Evolutionary conservation across 1,140 invertebrate genomes (phyloP).

Genomic region (Drosophila insularis): DNA sequence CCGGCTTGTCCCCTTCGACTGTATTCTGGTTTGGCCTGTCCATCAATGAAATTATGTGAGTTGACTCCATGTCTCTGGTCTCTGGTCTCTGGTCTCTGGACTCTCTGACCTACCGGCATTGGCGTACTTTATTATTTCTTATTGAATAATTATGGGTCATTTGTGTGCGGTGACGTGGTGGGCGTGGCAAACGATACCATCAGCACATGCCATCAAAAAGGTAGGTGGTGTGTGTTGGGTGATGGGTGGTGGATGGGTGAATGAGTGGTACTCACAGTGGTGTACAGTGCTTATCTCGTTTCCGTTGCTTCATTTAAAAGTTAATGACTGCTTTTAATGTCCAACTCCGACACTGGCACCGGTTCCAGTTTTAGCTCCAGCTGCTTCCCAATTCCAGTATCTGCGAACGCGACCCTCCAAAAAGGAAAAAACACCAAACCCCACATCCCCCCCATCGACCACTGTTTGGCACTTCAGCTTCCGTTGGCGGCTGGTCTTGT

Average conservation of each 20-base stretch:
- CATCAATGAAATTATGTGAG: constrained; percentile 65
- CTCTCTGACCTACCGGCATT: constrained; percentile 1
- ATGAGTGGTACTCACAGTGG: constrained; percentile 28
- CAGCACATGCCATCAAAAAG: constrained; percentile 24
- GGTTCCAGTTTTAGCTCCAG: not conserved
- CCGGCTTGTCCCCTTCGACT: not conserved
- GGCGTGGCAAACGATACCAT: constrained; percentile 59
- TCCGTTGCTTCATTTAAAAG: constrained; percentile 80
- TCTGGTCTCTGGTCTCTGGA: too few relatives aligned
- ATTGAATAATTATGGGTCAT: constrained; percentile 81
- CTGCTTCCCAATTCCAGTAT: constrained; percentile 19
- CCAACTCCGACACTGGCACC: constrained; percentile 31
- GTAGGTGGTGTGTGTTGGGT: not conserved
- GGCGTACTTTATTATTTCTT: constrained; percentile 76
- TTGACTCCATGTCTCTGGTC: constrained; percentile 5
- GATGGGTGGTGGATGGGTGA: not conserved
- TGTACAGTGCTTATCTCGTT: constrained; percentile 77
- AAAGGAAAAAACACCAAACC: not conserved
- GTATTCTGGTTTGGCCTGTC: constrained; percentile 38
- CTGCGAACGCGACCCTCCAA: not conserved
- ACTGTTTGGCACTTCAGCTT: constrained; percentile 20
- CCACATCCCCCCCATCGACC: not conserved
- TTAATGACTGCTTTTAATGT: constrained; percentile 79
- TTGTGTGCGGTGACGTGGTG: constrained; percentile 62
- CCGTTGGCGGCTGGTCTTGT: constrained; percentile 42